Percentiles rank a stretch among this genome's conserved stretches.
These are phyloP conservation scores for Chlorops oryzae DNA, from an alignment of 1,140 invertebrate species.

Conservation along the genomic window DNA sequence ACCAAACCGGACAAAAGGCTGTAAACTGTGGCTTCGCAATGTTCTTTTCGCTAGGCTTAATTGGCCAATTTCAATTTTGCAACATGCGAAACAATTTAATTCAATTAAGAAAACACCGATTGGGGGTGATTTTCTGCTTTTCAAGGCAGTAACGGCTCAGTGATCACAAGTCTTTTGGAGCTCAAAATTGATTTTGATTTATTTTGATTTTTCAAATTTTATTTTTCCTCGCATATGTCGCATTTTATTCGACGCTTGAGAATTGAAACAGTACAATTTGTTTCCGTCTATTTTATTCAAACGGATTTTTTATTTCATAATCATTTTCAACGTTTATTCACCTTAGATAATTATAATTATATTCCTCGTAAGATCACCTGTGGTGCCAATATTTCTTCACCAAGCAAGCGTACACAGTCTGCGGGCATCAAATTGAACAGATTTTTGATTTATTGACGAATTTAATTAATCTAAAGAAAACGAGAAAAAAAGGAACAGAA, in stretches of 20 bases:
- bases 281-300: too few relatives aligned
- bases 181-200: too few relatives aligned
- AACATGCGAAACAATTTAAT: slow-evolving; percentile 40
- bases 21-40: too few relatives aligned
- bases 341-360: neutral
- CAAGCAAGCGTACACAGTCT: slow-evolving; percentile 40
- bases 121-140: too few relatives aligned
- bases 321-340: neutral
- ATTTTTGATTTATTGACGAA: slow-evolving; percentile 40
- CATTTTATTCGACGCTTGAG: too few relatives aligned
- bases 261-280: too few relatives aligned
- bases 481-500: slow-evolving; percentile 25
- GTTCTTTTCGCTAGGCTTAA: slow-evolving; percentile 25
- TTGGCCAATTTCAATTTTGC: slow-evolving; percentile 42
- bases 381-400: slow-evolving; percentile 46
- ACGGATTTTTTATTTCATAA: neutral
- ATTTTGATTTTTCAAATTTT: too few relatives aligned
- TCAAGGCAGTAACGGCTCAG: too few relatives aligned
- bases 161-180: too few relatives aligned
- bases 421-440: slow-evolving; percentile 17
- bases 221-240: too few relatives aligned
- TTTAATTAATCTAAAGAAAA: slow-evolving; percentile 43
- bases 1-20: neutral
- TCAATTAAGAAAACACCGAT: too few relatives aligned
- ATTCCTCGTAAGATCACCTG: slow-evolving; percentile 41